Percentiles rank a stretch among this genome's conserved stretches.
phyloP scores from a whole-genome alignment of 2,797 vertebrate species.

The Pelodytes ibericus region DNA sequence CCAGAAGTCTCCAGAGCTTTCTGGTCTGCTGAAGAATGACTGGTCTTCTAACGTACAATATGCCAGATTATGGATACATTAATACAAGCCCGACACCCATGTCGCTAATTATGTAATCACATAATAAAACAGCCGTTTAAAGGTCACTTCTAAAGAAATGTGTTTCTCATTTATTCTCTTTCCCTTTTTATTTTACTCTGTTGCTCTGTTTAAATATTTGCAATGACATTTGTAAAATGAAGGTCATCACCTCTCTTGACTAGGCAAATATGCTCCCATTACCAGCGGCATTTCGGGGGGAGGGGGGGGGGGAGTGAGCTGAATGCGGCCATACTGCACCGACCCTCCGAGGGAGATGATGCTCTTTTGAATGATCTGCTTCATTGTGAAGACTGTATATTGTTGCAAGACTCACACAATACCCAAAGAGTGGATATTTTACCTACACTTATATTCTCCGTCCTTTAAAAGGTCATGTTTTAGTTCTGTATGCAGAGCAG shows the following conservation, averaged over 20 bases:
- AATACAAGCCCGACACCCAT: not conserved
- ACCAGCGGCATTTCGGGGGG: not conserved
- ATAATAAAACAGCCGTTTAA: not conserved
- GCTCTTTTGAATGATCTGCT: not conserved
- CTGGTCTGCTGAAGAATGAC: too few relatives aligned
- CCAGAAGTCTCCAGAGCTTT: too few relatives aligned
- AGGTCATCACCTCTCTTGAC: not conserved
- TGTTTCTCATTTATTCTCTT: not conserved
- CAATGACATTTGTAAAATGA: conserved; percentile 11
- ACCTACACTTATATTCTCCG: not conserved
- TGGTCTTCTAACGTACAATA: too few relatives aligned
- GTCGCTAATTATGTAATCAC: not conserved
- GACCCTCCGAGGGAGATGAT: not conserved
- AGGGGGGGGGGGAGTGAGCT: not conserved
- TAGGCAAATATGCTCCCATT: not conserved
- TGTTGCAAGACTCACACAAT: too few relatives aligned
- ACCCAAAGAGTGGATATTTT: too few relatives aligned
- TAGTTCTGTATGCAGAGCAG: too few relatives aligned
- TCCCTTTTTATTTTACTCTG: not conserved
- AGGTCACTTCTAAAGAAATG: not conserved
- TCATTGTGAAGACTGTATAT: not conserved
- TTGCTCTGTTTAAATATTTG: not conserved
- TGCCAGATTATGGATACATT: not conserved
- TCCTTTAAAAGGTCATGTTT: not conserved
- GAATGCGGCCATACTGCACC: not conserved